phyloP scores from a whole-genome alignment of 2,797 vertebrate species.

The Hemibagrus guttatus region DNA sequence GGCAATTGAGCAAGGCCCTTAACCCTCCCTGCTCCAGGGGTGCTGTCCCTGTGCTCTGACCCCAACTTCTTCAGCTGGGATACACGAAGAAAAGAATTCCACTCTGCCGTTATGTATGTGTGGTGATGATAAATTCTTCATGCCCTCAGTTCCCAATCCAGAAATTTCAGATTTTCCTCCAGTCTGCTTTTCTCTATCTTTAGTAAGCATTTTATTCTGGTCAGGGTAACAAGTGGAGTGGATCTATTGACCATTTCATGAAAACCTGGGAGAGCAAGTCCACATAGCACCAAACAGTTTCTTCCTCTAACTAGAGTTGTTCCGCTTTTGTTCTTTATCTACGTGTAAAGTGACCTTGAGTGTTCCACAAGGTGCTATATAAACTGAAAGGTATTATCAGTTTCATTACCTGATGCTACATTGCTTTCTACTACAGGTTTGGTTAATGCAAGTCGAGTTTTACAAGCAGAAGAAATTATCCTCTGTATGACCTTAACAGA shows the following conservation, averaged over 20 bases:
- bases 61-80: too few relatives aligned
- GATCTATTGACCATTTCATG: background rate
- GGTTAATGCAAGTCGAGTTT: background rate
- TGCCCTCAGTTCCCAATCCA: background rate
- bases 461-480: background rate
- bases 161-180: background rate
- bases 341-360: background rate
- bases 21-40: too few relatives aligned
- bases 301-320: background rate
- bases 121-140: too few relatives aligned
- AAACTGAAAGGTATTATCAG: background rate
- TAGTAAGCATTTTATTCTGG: background rate
- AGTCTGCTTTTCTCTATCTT: background rate
- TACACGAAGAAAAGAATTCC: too few relatives aligned
- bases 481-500: slow-evolving; percentile 2
- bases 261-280: background rate
- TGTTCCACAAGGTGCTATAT: background rate
- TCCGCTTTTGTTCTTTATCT: background rate
- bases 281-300: background rate
- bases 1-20: too few relatives aligned
- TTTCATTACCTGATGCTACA: background rate
- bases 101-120: too few relatives aligned
- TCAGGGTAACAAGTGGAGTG: background rate
- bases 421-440: background rate
- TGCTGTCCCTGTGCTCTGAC: too few relatives aligned